phyloP scores from a whole-genome alignment of 2,888 invertebrate species.

The Cephalotes varians region DNA sequence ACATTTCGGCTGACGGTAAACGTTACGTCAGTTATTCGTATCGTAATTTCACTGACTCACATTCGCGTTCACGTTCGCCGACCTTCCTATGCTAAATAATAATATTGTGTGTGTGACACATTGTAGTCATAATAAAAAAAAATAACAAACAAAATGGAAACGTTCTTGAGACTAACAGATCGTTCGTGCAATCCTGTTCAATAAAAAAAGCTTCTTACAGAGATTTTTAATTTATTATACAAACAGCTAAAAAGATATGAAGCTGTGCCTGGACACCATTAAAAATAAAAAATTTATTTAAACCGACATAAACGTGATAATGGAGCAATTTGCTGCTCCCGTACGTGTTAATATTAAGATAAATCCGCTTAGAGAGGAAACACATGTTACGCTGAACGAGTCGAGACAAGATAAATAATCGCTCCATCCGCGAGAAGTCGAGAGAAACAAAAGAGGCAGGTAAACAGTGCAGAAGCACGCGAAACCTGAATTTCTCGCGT shows the following conservation, averaged over 20 bases:
- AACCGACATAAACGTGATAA: not conserved
- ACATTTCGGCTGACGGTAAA: constrained; percentile 4
- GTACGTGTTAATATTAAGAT: not conserved
- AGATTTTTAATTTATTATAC: not conserved
- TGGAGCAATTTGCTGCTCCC: not conserved
- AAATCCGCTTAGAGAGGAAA: not conserved
- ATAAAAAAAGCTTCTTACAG: not conserved
- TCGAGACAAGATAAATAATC: not conserved
- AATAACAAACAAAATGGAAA: not conserved
- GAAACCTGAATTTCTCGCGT: constrained; percentile 72
- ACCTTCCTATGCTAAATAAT: not conserved
- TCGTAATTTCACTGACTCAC: constrained; percentile 45
- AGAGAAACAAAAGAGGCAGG: constrained; percentile 24
- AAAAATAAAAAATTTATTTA: not conserved
- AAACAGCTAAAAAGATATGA: not conserved
- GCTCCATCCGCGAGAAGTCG: not conserved
- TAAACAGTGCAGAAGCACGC: constrained; percentile 57
- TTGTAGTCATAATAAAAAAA: not conserved
- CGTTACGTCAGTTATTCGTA: constrained; percentile 49
- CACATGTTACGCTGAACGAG: not conserved
- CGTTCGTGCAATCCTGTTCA: not conserved
- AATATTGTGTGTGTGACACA: not conserved
- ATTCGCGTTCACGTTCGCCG: constrained; percentile 16
- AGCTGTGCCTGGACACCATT: not conserved
- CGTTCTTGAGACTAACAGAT: not conserved